Base-by-base conservation (phyloP, 1,140 invertebrate genomes). In the Platyura marginata region DNA sequence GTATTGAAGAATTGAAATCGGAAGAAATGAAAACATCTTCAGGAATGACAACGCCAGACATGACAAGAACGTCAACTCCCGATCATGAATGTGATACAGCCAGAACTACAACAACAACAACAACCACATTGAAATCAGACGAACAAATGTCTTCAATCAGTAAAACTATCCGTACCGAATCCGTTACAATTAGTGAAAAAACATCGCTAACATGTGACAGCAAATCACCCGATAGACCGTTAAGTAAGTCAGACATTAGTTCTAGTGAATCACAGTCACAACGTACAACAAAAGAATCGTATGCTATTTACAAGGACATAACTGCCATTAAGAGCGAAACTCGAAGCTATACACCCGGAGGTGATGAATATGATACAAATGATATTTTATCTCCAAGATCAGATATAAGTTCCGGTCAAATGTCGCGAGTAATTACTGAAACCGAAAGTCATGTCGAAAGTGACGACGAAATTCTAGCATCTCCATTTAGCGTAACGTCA, bases 401-500 rank as follows among this genome's bases (percentile, higher is more conserved):
- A 29, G 71, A 72, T 47, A 65, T 71, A 15, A 71, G 68, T 45
- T 75, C 72, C 13, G 65, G 65, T 4, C 60, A 62, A 47, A 62
- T 63, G 35, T 71, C 70, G 18, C 56, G 67, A 49, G 61, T 63
- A 25, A 61, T 62, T 10, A n/a, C 32, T n/a, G 32, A 34, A 4
- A 34, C 13, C 11, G 16, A 21, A 11, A 46, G 46, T 5, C 56
- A 60, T 47, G 64, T 53, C 43, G 59, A 64, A 23, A 59, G 64
- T 13, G 72, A 76, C 18, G 70, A 75, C 18, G 66, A 74, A 19
- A 46, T 64, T 9, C 60, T 65, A 1, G 63, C 60, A 6, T 71
- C 71, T 1, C 71, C 75, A 16, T 65, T 72, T 21, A 79, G 75
- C 46, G 67, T 67, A 13, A 72, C 73, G 29, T 78, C 75, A n/a